These are phyloP conservation scores for Drosophila hawaiiensis DNA, from an alignment of 2,888 invertebrate species.

Conservation along the genomic window DNA sequence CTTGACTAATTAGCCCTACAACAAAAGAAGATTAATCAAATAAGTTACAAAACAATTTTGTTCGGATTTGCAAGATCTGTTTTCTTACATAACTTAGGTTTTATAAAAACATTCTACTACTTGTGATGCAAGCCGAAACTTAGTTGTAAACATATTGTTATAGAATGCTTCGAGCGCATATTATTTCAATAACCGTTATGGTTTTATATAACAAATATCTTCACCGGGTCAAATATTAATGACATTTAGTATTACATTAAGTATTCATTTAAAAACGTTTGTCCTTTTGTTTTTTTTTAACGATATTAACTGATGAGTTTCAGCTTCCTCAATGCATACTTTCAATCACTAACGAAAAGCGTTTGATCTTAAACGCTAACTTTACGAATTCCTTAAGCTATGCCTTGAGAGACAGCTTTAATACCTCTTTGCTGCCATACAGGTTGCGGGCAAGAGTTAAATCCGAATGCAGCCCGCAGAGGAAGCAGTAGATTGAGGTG, in stretches of 20 bases:
- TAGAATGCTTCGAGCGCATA: neutral
- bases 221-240: neutral
- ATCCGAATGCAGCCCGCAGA: constrained; percentile 95
- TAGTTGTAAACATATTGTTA: neutral
- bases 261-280: neutral
- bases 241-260: neutral
- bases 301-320: neutral
- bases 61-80: neutral
- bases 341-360: neutral
- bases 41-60: neutral
- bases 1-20: neutral
- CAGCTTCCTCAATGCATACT: neutral
- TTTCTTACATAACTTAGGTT: neutral
- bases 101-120: neutral
- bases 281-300: neutral
- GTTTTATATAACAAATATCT: neutral
- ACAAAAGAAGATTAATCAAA: neutral
- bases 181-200: neutral
- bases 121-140: neutral
- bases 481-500: constrained; percentile 94
- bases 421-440: constrained; percentile 90
- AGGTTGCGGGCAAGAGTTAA: constrained; percentile 93
- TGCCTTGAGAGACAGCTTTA: neutral
- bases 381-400: neutral
- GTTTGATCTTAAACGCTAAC: neutral